These are phyloP conservation scores for Eristalis pertinax DNA, from an alignment of 2,888 invertebrate genomes.

Conservation along the genomic window DNA sequence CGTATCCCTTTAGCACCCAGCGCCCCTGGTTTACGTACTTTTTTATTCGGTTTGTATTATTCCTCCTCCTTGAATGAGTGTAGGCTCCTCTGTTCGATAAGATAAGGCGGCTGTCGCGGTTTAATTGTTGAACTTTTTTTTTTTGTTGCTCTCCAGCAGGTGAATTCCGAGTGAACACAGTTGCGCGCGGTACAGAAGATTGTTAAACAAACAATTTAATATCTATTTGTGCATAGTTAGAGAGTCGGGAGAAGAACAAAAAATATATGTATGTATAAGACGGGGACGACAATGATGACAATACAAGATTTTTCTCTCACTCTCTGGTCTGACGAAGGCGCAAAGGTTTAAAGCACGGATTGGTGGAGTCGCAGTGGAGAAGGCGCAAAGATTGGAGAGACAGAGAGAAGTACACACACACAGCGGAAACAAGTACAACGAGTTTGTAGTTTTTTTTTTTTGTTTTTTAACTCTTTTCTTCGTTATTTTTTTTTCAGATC, in stretches of 20 bases:
- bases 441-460: constrained; percentile 62
- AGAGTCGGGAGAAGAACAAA: constrained; percentile 21
- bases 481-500: constrained; percentile 34
- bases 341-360: constrained; percentile 60
- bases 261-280: constrained; percentile 7
- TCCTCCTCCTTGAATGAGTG: constrained; percentile 35
- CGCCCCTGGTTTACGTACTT: constrained; percentile 27
- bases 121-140: constrained; percentile 24
- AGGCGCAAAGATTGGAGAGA: constrained; percentile 37
- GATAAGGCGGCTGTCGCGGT: constrained; percentile 39
- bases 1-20: background rate
- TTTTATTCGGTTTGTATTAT: constrained; percentile 1
- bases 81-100: constrained; percentile 40
- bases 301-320: constrained; percentile 65
- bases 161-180: constrained; percentile 34
- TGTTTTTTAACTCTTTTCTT: constrained; percentile 16
- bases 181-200: constrained; percentile 26
- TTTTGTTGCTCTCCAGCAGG: constrained; percentile 31
- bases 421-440: constrained; percentile 71
- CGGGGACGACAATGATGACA: constrained; percentile 39
- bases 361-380: constrained; percentile 41
- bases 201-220: constrained; percentile 64
- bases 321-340: constrained; percentile 61
- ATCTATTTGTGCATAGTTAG: constrained; percentile 67
- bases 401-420: constrained; percentile 63